Evolutionary conservation across 2,113 vertebrate species (phyloP), one percentile per base, ranked within the genome.

Genomic region (Sapajus apella): DNA sequence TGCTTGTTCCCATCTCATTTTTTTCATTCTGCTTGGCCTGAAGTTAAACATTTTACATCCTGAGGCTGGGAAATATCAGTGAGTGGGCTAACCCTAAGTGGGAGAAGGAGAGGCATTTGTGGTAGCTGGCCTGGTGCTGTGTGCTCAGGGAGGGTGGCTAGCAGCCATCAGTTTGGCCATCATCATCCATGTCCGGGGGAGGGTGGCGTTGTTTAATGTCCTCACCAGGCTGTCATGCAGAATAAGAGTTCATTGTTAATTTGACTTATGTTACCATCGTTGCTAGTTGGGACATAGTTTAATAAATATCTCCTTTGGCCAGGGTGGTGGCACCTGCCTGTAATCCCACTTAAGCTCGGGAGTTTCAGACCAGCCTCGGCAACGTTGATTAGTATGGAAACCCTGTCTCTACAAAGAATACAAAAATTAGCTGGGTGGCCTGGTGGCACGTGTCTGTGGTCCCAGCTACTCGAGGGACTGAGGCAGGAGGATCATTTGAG

Each of bases 241-340:
- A 82, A 66, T 43, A 52, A 40, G 52, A 81, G 52, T 68, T 14
- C 68, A 50, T 81, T 35, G 27, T 25, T 7, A 66, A 2, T 45
- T 11, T 52, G 18, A 58, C 52, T 58, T 40, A 5, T 17, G 5
- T 61, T 75, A 35, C 47, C 8, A 13, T 4, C 25, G 25, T 45
- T 32, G n/a, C 37, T 11, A 68, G 45, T 70, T 85, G 58, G 91
- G 23, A n/a, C 32, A 45, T n/a, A 64, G 79, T 89, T 87, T 86
- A 68, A 32, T 73, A 64, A 30, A 4, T 64, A 30, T 3, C 27
- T 64, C 61, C 27, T 64, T 64, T 30, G 27, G 61, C 61, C 12
- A 2, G 58, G 11, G 58, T 27, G 11, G 25, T 61, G 58, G 11
- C 2, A 13, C 27, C 27, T 30, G 61, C 61, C 61, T 30, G 61